Evolutionary conservation across 2,888 invertebrate species (phyloP), one percentile per base, ranked within the genome.

Genomic region (Rhamphomyia laevipes): DNA sequence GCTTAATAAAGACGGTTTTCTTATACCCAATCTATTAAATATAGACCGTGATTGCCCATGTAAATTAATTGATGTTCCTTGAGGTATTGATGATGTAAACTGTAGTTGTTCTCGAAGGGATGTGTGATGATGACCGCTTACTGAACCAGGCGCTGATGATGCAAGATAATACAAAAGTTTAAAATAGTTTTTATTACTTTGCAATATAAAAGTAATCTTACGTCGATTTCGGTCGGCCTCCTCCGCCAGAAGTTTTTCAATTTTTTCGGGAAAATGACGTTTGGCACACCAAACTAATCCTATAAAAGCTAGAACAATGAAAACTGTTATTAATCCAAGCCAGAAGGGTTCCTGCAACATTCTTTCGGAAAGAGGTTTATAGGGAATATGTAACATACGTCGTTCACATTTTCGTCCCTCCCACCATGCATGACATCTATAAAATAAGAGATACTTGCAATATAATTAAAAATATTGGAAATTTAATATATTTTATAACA

Each of bases 321-420:
- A 82, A 1, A 91, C 88, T 0, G 89, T 86, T 65, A 91, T 85
- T 37, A 91, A 74, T 1, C 90, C 90, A 41, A 91, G 73, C 90
- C 90, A 90, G 68, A 91, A 90, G 0, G 90, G 90, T 64, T 90
- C 89, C 58, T 87, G 84, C 30, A 90, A 73, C 84, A 91, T 86
- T 23, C 86, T 73, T 57, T 87, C 81, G 11, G 87, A 86, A 16
- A 89, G 72, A 5, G 82, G 82, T 58, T 80, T 81, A 65, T 78
- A 82, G 1, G 81, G 81, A 51, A 83, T 81, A 59, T 82, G 79
- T 55, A 81, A 74, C 71, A 82, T 80, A 40, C 78, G 71, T 46
- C 73, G 71, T 67, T 87, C 86, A 62, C 88, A 88, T 55, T 80
- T 76, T 59, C 70, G 64, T 44, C 84, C 84, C 63, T 79, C 80